A percentile compares a stretch with the other conserved stretches of the same genome.
These are phyloP conservation scores for Phyllotis vaccarum DNA, from an alignment of 2,797 vertebrate species.

Conservation along the genomic window DNA sequence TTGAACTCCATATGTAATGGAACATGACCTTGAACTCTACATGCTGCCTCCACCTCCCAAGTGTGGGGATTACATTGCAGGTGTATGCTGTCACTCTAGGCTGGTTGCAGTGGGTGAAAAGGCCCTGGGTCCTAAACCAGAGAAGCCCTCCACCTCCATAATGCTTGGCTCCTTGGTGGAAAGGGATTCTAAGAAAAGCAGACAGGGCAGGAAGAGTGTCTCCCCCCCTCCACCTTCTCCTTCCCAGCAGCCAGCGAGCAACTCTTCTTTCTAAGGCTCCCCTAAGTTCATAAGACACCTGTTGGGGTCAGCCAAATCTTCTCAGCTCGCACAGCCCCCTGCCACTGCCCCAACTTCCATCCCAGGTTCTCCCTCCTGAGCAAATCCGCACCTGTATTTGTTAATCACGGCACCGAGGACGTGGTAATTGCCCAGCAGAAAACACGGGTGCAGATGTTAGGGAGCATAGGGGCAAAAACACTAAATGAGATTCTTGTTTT, in stretches of 20 bases:
- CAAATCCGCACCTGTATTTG: conserved; percentile 85
- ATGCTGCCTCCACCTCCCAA: background rate
- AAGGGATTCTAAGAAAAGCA: conserved; percentile 25
- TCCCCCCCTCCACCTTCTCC: conserved; percentile 3
- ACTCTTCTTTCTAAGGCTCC: conserved; percentile 32
- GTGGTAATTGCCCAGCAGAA: conserved; percentile 86
- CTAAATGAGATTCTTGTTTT: conserved; percentile 90
- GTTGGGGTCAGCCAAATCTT: conserved; percentile 60
- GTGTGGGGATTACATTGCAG: background rate
- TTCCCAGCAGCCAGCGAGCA: background rate
- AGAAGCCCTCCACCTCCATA: background rate
- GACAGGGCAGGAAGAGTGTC: background rate
- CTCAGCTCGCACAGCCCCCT: background rate
- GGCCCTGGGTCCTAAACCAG: background rate
- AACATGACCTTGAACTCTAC: background rate
- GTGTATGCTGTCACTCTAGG: background rate
- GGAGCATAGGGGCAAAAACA: conserved; percentile 74
- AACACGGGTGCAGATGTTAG: conserved; percentile 86
- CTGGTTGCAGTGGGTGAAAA: background rate
- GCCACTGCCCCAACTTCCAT: background rate
- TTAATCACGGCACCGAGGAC: conserved; percentile 84
- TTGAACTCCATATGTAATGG: background rate
- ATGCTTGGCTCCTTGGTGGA: background rate
- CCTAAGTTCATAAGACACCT: conserved; percentile 42
- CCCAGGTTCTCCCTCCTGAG: conserved; percentile 51